Conservation (phyloP, 2,113 vertebrate genomes). For the Cyanoderma ruficeps region DNA sequence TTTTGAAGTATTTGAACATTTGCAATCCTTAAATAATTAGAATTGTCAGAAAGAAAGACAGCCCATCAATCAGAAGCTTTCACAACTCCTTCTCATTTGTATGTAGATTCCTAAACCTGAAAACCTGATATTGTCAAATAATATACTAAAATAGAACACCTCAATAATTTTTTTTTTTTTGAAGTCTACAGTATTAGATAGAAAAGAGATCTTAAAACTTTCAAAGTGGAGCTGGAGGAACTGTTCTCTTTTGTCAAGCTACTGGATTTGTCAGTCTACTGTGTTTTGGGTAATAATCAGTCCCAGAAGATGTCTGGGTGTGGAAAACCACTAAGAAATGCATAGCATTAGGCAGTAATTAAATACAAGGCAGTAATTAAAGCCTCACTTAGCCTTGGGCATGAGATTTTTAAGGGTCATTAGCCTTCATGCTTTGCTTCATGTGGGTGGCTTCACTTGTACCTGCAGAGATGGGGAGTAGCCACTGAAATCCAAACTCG, state of each 20-base stretch:
- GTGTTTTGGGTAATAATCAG: not conserved
- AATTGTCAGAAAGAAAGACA: not conserved
- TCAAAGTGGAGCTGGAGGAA: not conserved
- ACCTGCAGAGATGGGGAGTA: not conserved
- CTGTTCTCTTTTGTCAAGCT: not conserved
- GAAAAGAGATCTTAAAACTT: not conserved
- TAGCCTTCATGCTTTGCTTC: not conserved
- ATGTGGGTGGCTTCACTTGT: not conserved
- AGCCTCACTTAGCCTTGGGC: not conserved
- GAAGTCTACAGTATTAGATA: not conserved
- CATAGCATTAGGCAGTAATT: not conserved
- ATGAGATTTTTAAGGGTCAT: not conserved
- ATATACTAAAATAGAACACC: not conserved
- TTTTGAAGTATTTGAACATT: not conserved
- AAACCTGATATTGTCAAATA: not conserved
- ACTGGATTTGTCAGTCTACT: not conserved
- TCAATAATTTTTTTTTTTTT: not conserved
- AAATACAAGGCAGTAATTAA: not conserved
- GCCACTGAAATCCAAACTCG: not conserved
- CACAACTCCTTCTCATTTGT: not conserved
- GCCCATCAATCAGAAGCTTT: constrained; percentile 2
- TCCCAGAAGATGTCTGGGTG: not conserved
- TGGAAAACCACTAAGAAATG: not conserved
- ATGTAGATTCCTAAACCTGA: not conserved
- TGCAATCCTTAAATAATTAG: not conserved